Evolutionary conservation across 2,113 vertebrate species (phyloP).

Genomic region (Hydrochoerus hydrochaeris): DNA sequence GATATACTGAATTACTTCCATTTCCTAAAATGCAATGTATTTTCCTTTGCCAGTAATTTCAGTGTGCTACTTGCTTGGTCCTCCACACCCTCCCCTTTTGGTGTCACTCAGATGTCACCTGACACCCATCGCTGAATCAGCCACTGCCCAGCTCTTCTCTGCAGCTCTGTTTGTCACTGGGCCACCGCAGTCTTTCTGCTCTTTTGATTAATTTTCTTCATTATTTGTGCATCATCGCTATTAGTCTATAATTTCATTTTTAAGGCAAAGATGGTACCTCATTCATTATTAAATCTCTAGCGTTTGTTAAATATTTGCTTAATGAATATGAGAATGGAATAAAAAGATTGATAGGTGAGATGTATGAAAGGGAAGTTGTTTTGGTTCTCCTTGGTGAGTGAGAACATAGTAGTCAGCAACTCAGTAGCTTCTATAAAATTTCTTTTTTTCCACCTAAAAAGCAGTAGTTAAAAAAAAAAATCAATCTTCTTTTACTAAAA

Average conservation of each 20-base stretch:
- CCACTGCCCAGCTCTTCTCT: neutral
- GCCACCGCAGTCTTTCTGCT: neutral
- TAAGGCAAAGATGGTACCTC: neutral
- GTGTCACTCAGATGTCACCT: fast-evolving
- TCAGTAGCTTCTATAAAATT: neutral
- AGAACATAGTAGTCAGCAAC: neutral
- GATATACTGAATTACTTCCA: neutral
- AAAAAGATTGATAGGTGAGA: neutral
- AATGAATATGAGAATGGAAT: neutral
- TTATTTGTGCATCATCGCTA: neutral
- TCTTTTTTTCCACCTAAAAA: neutral
- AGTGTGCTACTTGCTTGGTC: neutral
- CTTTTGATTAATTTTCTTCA: neutral
- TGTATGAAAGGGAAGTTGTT: neutral
- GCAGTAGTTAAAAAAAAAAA: neutral
- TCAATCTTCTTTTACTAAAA: neutral
- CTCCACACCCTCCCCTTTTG: neutral
- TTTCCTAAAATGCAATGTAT: neutral
- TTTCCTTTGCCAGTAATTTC: neutral
- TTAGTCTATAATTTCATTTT: neutral
- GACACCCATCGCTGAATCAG: neutral
- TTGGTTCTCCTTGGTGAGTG: neutral
- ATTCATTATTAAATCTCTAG: neutral
- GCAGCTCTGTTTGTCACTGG: neutral
- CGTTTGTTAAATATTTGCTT: neutral